Percentiles rank a stretch among this genome's conserved stretches.
phyloP scores from a whole-genome alignment of 1,140 invertebrate species.

The Drosophila ironensis region DNA sequence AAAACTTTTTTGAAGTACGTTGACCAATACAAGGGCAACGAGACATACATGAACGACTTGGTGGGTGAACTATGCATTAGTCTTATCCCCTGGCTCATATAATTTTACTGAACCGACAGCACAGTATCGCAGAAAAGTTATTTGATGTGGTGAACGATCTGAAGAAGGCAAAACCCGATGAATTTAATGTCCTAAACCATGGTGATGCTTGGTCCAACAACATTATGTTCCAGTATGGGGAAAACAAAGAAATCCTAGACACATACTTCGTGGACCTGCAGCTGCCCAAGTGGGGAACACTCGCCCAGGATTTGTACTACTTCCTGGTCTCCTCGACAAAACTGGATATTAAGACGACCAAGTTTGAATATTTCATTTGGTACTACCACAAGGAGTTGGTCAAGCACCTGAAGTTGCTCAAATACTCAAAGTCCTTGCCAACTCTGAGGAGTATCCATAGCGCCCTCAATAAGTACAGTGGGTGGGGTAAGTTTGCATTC shows the following conservation, averaged over 20 bases:
- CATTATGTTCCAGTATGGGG: slow-evolving; percentile 85
- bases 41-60: too few relatives aligned
- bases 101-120: too few relatives aligned
- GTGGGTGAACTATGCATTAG: too few relatives aligned
- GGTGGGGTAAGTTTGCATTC: slow-evolving; percentile 50
- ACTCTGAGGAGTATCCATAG: slow-evolving; percentile 52
- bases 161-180: slow-evolving; percentile 68
- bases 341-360: slow-evolving; percentile 44
- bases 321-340: slow-evolving; percentile 61
- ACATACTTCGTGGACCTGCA: slow-evolving; percentile 63
- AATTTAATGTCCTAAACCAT: slow-evolving; percentile 86
- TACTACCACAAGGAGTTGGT: slow-evolving; percentile 60
- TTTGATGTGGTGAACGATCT: slow-evolving; percentile 10
- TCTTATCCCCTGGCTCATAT: too few relatives aligned
- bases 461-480: slow-evolving; percentile 44
- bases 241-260: slow-evolving; percentile 55
- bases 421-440: slow-evolving; percentile 48
- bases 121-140: slow-evolving; percentile 25
- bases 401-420: slow-evolving; percentile 51
- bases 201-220: slow-evolving; percentile 84
- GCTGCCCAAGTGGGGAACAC: slow-evolving; percentile 52
- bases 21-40: too few relatives aligned
- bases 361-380: slow-evolving; percentile 72
- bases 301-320: slow-evolving; percentile 74
- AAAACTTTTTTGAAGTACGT: slow-evolving; percentile 13